Base-by-base conservation (phyloP, 2,888 invertebrate species). In the Sminthurinus aureus region DNA sequence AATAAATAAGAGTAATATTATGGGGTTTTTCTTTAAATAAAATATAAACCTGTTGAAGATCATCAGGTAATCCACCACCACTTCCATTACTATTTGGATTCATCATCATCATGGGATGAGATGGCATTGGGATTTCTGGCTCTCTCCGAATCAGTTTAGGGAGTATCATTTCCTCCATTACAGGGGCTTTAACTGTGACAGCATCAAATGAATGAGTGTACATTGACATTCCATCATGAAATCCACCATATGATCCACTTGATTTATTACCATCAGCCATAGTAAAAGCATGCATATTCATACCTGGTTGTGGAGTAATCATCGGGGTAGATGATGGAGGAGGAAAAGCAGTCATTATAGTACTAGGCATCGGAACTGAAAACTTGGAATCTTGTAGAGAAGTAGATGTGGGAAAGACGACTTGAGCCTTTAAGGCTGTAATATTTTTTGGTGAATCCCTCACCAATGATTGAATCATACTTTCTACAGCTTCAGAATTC, bases 31-130 rank as follows among this genome's bases (percentile, higher is more conserved):
- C n/a, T n/a, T n/a, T n/a, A n/a, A n/a, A n/a, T n/a, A n/a, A n/a
- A n/a, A n/a, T n/a, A n/a, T n/a, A n/a, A n/a, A n/a, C n/a, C n/a
- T 88, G 88, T 73, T 87, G 88, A 69, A 87, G 80, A 73, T 87
- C 87, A 77, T 87, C 87, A 15, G 87, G 87, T 58, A 87, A 79
- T 24, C 79, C 79, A 13, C 82, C 82, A 0, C 83, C 81, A n/a
- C 8, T 22, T 20, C 51, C 20, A 9, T 11, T 3, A 22, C 24
- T 26, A 12, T 51, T 6, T 38, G 74, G 26, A 24, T 75, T 74
- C 78, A 52, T 78, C 71, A 78, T 78, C 52, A 26, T 76, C 26
- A 26, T 18, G 50, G 50, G 76, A 20, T 38, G 76, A 50, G 15
- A 18, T n/a, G n/a, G n/a, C n/a, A n/a, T n/a, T n/a, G n/a, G n/a